Base-by-base conservation (phyloP, 1,140 invertebrate species). In the Thaumetopoea pityocampa region DNA sequence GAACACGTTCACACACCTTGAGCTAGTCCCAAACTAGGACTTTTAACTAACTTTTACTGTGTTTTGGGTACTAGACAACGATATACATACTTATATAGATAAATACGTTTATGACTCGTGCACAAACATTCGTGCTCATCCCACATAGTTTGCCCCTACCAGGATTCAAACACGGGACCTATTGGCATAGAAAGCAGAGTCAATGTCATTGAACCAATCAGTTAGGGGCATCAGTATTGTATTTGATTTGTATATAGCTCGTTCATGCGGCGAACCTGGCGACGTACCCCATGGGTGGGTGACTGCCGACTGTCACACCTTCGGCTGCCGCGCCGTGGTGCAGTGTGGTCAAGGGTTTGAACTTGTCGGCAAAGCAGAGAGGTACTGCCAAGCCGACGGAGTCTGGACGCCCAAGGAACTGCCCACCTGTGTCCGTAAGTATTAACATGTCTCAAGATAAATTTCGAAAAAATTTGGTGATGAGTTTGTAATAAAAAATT, bases 331-430 rank as follows among this genome's bases (percentile, higher is more conserved):
- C 3, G 94, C 98, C 1, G 93, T 92, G 6, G 98, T 98, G 64
- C 92, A 95, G 38, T 99, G 98, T 69, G 92, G 94, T 7, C 93
- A 95, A 30, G 96, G 95, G 0, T 98, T 95, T 80, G 95, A 98
- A 73, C 80, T 98, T 28, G 90, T 96, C 4, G 96, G 96, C 11
- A 90, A 91, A 44, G 87, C 90, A 0, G 93, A 95, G 59, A 88
- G 94, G 23, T 89, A 92, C 65, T 98, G 96, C 67, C 91, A 94
- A 70, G 91, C 93, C 2, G 94, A 96, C 68, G 95, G 94, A 1
- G 90, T 88, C 61, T 97, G 95, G 97, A 90, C 90, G 5, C 97
- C 97, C 1, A 92, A 92, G 67, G 94, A 97, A 67, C 85, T 95
- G 16, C 96, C 96, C 0, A 91, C 93, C 30, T 98, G 96, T 87